Evolutionary conservation across 2,113 vertebrate species (phyloP).

Genomic region (Campylorhamphus procurvoides): DNA sequence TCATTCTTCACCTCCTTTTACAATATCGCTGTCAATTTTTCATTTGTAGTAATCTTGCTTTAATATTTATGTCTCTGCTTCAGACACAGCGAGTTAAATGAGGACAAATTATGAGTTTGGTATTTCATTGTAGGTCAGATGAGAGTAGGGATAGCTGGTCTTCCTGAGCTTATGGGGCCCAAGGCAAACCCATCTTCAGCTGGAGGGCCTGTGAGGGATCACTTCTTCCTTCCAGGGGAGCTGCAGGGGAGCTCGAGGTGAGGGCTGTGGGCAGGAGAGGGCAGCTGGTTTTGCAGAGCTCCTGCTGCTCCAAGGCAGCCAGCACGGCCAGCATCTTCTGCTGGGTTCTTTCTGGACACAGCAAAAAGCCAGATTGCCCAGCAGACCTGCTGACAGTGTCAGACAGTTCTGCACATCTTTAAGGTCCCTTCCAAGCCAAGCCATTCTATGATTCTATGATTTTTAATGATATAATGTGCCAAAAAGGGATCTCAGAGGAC

Average conservation of each 20-base stretch:
- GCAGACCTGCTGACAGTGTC: not conserved
- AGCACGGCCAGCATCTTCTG: not conserved
- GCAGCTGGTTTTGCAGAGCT: not conserved
- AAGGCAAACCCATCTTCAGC: not conserved
- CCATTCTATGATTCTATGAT: not conserved
- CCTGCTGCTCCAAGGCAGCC: not conserved
- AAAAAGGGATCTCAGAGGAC: not conserved
- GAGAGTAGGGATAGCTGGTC: not conserved
- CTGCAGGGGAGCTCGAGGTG: rapidly evolving
- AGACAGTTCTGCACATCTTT: not conserved
- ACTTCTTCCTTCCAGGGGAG: not conserved
- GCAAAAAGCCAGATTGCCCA: not conserved
- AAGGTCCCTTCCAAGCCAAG: not conserved
- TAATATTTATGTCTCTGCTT: slow-evolving; percentile 53
- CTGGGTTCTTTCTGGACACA: not conserved
- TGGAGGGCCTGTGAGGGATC: not conserved
- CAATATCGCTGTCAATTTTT: not conserved
- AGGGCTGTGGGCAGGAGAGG: not conserved
- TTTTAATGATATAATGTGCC: not conserved
- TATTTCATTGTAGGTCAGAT: not conserved
- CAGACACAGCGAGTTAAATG: not conserved
- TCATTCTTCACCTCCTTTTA: slow-evolving; percentile 16
- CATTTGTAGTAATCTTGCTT: slow-evolving; percentile 33
- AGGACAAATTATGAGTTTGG: not conserved
- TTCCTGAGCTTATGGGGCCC: not conserved